Evolutionary conservation across 1,140 invertebrate species (phyloP).

Genomic region (Atta cephalotes): DNA sequence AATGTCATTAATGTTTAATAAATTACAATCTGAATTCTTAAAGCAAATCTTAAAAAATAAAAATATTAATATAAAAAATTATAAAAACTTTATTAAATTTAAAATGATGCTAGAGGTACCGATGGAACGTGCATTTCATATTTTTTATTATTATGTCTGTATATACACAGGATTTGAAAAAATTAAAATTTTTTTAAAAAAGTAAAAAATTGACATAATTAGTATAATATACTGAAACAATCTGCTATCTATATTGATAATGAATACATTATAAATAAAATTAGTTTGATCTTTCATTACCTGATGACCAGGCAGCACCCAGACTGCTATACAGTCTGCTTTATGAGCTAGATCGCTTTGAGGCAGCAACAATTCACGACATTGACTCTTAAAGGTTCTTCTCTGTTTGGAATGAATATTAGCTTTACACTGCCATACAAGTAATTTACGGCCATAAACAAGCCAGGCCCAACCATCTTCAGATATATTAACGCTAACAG

Average conservation of each 20-base stretch:
- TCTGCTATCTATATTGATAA: not conserved
- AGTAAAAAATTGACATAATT: not conserved
- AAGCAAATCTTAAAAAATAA: too few relatives aligned
- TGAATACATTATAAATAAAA: not conserved
- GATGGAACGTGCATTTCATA: too few relatives aligned
- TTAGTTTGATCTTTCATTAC: slow-evolving; percentile 77
- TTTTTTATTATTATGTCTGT: too few relatives aligned
- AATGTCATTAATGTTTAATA: too few relatives aligned
- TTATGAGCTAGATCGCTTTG: slow-evolving; percentile 96
- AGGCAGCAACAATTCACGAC: slow-evolving; percentile 94
- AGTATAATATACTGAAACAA: not conserved
- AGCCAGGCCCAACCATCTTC: slow-evolving; percentile 93
- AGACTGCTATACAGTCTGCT: slow-evolving; percentile 95
- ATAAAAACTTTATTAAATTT: too few relatives aligned
- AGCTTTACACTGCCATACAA: slow-evolving; percentile 94
- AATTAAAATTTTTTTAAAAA: too few relatives aligned
- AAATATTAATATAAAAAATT: too few relatives aligned
- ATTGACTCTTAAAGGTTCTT: slow-evolving; percentile 87
- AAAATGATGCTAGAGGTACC: too few relatives aligned
- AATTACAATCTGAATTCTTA: too few relatives aligned
- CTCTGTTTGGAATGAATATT: slow-evolving; percentile 82
- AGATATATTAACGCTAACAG: slow-evolving; percentile 89
- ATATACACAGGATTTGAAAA: too few relatives aligned
- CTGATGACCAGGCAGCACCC: slow-evolving; percentile 90
- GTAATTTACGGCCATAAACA: slow-evolving; percentile 93